Evolutionary conservation across 2,888 invertebrate genomes (phyloP).

Genomic region (Labia minor): DNA sequence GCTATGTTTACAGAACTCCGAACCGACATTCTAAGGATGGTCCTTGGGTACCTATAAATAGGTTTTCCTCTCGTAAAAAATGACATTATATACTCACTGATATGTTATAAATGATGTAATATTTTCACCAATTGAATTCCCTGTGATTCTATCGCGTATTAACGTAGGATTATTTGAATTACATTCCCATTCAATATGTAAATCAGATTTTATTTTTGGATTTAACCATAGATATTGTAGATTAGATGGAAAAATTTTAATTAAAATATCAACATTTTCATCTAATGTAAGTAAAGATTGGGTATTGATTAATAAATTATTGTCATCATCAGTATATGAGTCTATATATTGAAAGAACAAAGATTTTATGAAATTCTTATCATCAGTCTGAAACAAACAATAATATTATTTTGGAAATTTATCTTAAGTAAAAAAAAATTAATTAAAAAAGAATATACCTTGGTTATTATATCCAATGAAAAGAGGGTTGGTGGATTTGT

Average conservation of each 20-base stretch:
- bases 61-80: too few relatives aligned
- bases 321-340: neutral
- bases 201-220: neutral
- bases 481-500: neutral
- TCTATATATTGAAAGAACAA: neutral
- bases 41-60: too few relatives aligned
- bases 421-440: too few relatives aligned
- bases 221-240: neutral
- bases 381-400: neutral
- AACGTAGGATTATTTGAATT: neutral
- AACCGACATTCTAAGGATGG: too few relatives aligned
- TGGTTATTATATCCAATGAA: neutral
- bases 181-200: neutral
- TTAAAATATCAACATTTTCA: neutral
- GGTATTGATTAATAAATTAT: neutral
- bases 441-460: neutral
- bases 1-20: too few relatives aligned
- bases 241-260: neutral
- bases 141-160: neutral
- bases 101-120: neutral
- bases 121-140: too few relatives aligned
- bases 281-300: neutral
- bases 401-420: too few relatives aligned
- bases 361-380: neutral
- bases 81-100: too few relatives aligned